Conservation (phyloP, 2,113 vertebrate species). For the Columbina picui region DNA sequence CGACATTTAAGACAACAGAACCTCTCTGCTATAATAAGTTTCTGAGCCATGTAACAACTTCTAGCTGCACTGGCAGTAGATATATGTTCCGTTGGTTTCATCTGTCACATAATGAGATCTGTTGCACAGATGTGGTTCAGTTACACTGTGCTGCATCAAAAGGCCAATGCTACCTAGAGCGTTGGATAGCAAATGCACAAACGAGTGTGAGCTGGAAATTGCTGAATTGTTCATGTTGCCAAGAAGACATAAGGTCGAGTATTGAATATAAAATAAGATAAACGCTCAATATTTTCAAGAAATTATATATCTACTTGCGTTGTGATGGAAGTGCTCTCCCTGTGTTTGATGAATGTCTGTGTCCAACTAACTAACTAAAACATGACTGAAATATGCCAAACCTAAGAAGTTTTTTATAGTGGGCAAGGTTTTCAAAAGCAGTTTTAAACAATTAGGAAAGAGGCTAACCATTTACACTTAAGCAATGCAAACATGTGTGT, state of each 20-base stretch:
- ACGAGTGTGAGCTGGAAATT: neutral
- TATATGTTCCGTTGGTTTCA: neutral
- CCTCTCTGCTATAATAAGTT: neutral
- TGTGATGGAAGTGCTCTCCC: neutral
- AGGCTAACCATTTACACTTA: neutral
- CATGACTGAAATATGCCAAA: neutral
- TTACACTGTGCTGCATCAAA: neutral
- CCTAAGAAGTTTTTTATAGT: neutral
- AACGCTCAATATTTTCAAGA: neutral
- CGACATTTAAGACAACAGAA: neutral
- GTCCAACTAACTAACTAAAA: neutral
- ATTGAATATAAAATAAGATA: neutral
- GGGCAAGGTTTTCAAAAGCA: neutral
- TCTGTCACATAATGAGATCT: neutral
- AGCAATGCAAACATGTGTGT: neutral
- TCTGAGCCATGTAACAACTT: neutral
- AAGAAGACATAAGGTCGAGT: neutral
- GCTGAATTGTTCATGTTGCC: neutral
- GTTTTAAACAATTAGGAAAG: neutral
- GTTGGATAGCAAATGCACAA: neutral
- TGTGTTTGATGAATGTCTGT: neutral
- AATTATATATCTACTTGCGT: fast-evolving
- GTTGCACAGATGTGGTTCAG: neutral
- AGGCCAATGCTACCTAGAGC: neutral
- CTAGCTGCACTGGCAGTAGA: neutral